Conservation (phyloP, 2,888 invertebrate genomes). For the Morinoia aosen region DNA sequence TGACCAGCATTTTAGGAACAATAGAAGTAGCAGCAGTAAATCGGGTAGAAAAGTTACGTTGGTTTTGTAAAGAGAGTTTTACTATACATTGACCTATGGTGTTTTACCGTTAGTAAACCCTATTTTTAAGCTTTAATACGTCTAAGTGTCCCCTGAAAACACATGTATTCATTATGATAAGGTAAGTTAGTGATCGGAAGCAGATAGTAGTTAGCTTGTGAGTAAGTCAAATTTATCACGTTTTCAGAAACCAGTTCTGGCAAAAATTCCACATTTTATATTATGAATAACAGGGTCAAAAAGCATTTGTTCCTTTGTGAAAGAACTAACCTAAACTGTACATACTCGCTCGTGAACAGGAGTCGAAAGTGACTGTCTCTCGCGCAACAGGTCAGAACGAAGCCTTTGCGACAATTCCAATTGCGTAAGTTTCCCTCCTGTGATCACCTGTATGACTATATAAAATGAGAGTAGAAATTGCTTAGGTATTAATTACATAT, state of each 20-base stretch:
- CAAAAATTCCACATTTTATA: neutral
- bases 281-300: neutral
- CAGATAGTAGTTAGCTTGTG: neutral
- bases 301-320: neutral
- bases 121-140: neutral
- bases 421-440: neutral
- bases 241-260: neutral
- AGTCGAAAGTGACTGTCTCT: neutral
- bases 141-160: conserved; percentile 26
- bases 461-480: neutral
- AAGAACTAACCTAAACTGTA: neutral
- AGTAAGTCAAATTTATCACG: neutral
- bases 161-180: conserved; percentile 33
- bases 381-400: neutral
- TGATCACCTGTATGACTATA: neutral
- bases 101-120: neutral
- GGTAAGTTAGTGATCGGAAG: neutral
- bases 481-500: neutral
- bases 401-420: neutral
- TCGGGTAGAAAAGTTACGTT: conserved; percentile 50
- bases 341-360: neutral
- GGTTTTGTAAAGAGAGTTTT: conserved; percentile 38
- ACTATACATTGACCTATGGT: conserved; percentile 26
- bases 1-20: conserved; percentile 22
- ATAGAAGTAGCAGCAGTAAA: conserved; percentile 42